Conservation (phyloP, 1,140 invertebrate species). For the Geopemphigus sp. region DNA sequence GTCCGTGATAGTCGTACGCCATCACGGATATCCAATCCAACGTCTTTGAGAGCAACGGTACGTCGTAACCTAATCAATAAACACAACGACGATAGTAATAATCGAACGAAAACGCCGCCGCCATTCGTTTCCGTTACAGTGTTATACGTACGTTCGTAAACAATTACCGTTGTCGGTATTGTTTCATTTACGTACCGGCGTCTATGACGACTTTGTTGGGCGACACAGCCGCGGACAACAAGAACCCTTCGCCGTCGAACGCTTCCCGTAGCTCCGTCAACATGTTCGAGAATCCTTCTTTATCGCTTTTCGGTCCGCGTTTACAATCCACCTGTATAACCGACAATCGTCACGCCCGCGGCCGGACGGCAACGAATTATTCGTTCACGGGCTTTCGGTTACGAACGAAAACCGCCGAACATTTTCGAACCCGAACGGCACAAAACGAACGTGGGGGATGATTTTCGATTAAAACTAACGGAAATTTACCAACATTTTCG, state of each 20-base stretch:
- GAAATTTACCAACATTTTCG: too few species aligned
- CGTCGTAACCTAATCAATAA: conserved; percentile 66
- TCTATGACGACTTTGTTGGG: conserved; percentile 69
- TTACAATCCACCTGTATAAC: conserved; percentile 68
- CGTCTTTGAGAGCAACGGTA: conserved; percentile 67
- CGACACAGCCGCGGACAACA: conserved; percentile 80
- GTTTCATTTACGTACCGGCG: conserved; percentile 51
- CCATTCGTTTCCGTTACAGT: too few species aligned
- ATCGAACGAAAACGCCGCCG: neutral
- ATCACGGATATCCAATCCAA: conserved; percentile 87
- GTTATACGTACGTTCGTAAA: too few species aligned
- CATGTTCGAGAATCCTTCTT: conserved; percentile 69
- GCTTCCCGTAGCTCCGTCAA: conserved; percentile 69
- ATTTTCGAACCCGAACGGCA: too few species aligned
- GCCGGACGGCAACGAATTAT: too few species aligned
- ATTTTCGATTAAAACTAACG: too few species aligned
- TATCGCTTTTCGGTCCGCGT: conserved; percentile 73
- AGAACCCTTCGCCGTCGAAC: conserved; percentile 68
- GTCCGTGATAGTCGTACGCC: conserved; percentile 87
- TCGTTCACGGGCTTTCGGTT: too few species aligned
- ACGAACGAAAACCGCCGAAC: too few species aligned
- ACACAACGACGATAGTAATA: neutral
- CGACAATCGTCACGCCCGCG: neutral
- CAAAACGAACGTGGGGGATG: too few species aligned
- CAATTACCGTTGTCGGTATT: too few species aligned